A percentile compares a stretch with the other conserved stretches of the same genome.
Evolutionary conservation across 2,888 invertebrate genomes (phyloP).

Genomic region (Syritta pipiens): DNA sequence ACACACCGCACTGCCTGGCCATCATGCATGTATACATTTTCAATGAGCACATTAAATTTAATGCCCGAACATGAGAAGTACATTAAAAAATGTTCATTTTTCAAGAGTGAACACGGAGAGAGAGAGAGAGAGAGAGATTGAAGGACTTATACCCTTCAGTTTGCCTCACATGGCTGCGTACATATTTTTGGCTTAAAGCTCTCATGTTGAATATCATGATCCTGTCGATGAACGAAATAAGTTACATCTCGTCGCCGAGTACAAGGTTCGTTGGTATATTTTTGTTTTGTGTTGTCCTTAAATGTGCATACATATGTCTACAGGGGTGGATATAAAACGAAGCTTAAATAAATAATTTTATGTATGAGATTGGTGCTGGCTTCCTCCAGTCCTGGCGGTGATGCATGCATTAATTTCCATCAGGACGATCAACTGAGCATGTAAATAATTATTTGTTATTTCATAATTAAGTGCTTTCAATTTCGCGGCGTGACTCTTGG

Average conservation of each 20-base stretch:
- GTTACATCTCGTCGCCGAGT: constrained; percentile 28
- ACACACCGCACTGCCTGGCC: background rate
- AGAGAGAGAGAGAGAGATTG: background rate
- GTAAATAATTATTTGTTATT: constrained; percentile 54
- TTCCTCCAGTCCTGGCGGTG: background rate
- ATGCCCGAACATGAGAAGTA: constrained; percentile 65
- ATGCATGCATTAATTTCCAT: constrained; percentile 32
- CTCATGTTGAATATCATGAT: constrained; percentile 40
- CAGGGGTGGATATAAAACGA: constrained; percentile 47
- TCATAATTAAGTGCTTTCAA: constrained; percentile 47
- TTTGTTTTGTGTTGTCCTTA: background rate
- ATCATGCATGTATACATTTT: constrained; percentile 34
- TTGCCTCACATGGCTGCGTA: background rate
- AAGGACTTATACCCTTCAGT: constrained; percentile 2
- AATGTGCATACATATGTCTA: no score
- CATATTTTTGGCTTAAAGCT: constrained; percentile 42
- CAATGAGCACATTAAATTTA: constrained; percentile 67
- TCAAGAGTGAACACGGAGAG: background rate
- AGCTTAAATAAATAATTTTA: constrained; percentile 51
- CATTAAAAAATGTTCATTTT: constrained; percentile 52
- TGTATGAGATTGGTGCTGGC: constrained; percentile 5
- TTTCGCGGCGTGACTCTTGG: constrained; percentile 23
- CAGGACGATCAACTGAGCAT: constrained; percentile 24
- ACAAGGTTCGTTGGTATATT: constrained; percentile 33
- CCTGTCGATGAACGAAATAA: constrained; percentile 40